Conservation (phyloP, 1,140 invertebrate genomes). For the Drosophila prosaltans region DNA sequence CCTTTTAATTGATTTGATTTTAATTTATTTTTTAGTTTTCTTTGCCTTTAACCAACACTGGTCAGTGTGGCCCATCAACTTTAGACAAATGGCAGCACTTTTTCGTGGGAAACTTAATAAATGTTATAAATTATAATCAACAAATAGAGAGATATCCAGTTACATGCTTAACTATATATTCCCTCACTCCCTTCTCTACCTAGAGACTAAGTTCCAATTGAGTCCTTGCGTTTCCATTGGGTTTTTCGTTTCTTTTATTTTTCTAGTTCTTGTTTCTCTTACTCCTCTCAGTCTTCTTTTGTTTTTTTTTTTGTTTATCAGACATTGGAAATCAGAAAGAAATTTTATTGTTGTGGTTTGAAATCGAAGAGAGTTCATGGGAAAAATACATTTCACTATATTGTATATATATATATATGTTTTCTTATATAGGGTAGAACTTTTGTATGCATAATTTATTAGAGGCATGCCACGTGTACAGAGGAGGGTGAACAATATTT, state of each 20-base stretch:
- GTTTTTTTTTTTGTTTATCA: constrained; percentile 21
- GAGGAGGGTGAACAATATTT: constrained; percentile 23
- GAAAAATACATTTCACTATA: not conserved
- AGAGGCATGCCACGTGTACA: not conserved
- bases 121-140: too few species aligned
- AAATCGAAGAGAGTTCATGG: not conserved
- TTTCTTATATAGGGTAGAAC: not conserved
- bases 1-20: not conserved
- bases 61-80: not conserved
- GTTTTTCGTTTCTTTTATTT: constrained; percentile 26
- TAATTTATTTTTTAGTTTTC: not conserved
- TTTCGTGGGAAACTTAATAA: too few species aligned
- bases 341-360: constrained; percentile 36
- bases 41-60: not conserved
- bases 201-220: not conserved
- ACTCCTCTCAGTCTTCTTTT: not conserved
- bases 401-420: not conserved
- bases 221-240: not conserved
- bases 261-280: not conserved
- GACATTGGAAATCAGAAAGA: constrained; percentile 43
- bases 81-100: not conserved
- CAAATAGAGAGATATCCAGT: not conserved
- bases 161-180: not conserved
- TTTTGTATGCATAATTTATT: constrained; percentile 47
- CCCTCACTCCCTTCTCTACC: not conserved